Conservation (phyloP, 2,113 vertebrate species). For the Probosciger aterrimus region DNA sequence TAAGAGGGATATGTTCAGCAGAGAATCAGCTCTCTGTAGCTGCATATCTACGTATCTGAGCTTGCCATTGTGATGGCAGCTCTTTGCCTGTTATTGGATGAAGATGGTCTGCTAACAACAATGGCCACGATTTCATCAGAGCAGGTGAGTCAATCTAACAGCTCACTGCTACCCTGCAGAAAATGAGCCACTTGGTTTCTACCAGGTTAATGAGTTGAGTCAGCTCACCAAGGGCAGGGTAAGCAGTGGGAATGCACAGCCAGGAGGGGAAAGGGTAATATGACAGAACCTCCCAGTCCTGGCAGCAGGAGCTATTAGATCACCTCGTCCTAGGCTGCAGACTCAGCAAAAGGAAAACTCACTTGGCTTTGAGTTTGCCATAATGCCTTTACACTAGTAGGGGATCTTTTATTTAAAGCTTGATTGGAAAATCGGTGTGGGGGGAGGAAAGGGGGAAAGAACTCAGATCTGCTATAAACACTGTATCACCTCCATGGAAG, state of each 20-base stretch:
- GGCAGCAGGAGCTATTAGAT: background rate
- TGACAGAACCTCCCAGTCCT: background rate
- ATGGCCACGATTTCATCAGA: background rate
- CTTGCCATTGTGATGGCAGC: background rate
- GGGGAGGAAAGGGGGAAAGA: background rate
- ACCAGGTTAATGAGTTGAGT: background rate
- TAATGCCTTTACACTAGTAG: background rate
- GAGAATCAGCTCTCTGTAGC: background rate
- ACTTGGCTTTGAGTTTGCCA: background rate
- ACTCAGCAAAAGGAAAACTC: background rate
- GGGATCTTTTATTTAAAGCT: background rate
- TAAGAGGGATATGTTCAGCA: background rate
- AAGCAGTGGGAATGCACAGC: background rate
- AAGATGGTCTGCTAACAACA: background rate
- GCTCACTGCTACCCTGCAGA: background rate
- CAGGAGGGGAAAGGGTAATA: background rate
- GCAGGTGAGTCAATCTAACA: background rate
- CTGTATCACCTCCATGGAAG: background rate
- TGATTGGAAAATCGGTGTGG: fast-evolving
- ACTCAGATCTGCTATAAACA: background rate
- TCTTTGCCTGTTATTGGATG: background rate
- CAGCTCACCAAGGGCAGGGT: background rate
- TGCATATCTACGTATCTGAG: background rate
- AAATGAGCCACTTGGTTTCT: background rate
- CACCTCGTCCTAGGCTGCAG: background rate